Base-by-base conservation (phyloP, 2,888 invertebrate genomes). In the Amiota minor region DNA sequence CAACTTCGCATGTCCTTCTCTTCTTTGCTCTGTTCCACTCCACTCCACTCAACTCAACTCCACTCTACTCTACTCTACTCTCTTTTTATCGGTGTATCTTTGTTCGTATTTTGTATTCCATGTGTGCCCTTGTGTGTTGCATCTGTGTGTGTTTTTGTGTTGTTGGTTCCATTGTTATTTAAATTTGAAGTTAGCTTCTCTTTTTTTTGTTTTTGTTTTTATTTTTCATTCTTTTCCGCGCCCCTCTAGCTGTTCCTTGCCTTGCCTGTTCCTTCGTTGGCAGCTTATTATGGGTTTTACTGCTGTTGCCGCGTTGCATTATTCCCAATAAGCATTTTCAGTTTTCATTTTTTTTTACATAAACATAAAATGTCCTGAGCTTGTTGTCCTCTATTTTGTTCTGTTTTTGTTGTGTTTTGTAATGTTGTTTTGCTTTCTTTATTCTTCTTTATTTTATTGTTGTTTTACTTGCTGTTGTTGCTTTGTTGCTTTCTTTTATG, bases 111-210 rank as follows among this genome's bases (percentile, higher is more conserved):
- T 16, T 55, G 16, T 55, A n/a, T 55, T 56, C 61, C 23, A 50
- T 61, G 53, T 64, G 64, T 67, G 45, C 3, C 61, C 45, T 18
- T 35, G n/a, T 35, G n/a, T 35, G 45, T 8, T 59, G 70, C 53
- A 47, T 71, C 10, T 20, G 55, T 64, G n/a, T 56, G 61, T 55
- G 65, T 70, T 47, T 18, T 49, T 1, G 1, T 23, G 23, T 23
- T 23, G 23, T 23, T 23, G 35, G 18, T 68, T 67, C 14, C 69
- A 61, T 72, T 72, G 45, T 62, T 69, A 69, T 69, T 72, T 62
- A 69, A 72, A 72, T 72, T 72, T 59, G 56, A 68, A 68, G 72
- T 72, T 72, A 68, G 72, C 68, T 68, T 62, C 45, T 62, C 35
- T 62, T 62, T 14, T 45, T 46, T 65, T 56, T n/a, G n/a, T n/a